Percentiles rank a stretch among this genome's conserved stretches.
Conservation (phyloP, 2,113 vertebrate genomes). For the Fregata magnificens region DNA sequence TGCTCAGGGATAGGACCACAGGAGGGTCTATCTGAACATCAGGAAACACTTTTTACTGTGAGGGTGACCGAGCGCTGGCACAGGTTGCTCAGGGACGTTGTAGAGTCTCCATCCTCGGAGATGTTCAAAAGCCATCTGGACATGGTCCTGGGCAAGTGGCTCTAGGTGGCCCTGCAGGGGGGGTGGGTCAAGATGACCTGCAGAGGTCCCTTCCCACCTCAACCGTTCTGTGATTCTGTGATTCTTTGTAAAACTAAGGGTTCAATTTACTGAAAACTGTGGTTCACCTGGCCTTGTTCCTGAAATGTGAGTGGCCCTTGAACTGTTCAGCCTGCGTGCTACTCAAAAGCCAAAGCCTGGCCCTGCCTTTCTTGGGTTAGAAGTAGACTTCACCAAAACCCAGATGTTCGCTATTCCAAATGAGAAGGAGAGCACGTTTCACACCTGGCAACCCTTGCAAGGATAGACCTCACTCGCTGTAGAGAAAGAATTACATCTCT, state of each 20-base stretch:
- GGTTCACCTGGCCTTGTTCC: background rate
- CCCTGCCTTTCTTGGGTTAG: background rate
- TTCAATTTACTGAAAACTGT: background rate
- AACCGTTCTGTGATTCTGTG: background rate
- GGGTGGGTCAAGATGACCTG: background rate
- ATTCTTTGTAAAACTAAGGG: background rate
- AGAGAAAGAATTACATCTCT: background rate
- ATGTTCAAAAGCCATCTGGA: background rate
- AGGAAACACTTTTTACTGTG: background rate
- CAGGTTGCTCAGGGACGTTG: background rate
- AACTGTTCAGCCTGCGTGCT: background rate
- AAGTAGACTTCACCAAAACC: background rate
- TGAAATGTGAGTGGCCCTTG: background rate
- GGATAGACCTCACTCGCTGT: fast-evolving
- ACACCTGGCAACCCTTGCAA: background rate
- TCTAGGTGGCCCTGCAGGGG: background rate
- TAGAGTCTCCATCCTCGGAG: background rate
- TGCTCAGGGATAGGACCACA: background rate
- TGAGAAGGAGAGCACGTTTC: background rate
- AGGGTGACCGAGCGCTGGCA: background rate
- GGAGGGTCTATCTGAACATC: background rate
- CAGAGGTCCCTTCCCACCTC: background rate
- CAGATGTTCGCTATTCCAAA: background rate
- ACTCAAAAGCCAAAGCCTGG: background rate
- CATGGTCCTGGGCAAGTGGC: background rate